These are phyloP conservation scores for Andrena chrysosceles DNA, from an alignment of 2,888 invertebrate genomes.

Conservation along the genomic window DNA sequence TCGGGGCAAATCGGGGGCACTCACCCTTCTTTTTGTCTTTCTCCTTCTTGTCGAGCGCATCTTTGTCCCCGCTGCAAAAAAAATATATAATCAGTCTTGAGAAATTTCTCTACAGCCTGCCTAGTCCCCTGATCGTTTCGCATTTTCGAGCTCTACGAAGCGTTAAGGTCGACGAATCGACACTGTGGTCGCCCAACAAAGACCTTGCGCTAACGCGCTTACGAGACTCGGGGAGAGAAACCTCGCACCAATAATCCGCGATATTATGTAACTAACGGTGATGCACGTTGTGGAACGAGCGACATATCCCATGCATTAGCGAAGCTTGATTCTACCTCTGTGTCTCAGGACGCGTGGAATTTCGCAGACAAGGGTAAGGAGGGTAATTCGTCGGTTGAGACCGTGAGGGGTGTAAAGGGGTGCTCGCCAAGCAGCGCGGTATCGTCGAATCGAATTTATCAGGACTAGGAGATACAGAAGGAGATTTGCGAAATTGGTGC, in stretches of 20 bases:
- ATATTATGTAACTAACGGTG: conserved; percentile 62
- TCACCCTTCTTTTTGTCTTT: conserved; percentile 83
- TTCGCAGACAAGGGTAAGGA: neutral
- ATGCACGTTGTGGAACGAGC: conserved; percentile 26
- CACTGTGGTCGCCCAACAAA: conserved; percentile 33
- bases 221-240: conserved; percentile 59
- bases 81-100: neutral
- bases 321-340: neutral
- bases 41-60: conserved; percentile 80
- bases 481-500: conserved; percentile 69
- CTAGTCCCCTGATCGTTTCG: conserved; percentile 27
- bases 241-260: conserved; percentile 64
- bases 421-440: neutral
- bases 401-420: neutral
- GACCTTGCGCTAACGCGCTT: conserved; percentile 64
- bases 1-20: conserved; percentile 33
- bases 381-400: neutral
- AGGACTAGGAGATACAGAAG: conserved; percentile 37
- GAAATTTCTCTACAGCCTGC: neutral
- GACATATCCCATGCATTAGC: neutral
- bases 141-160: conserved; percentile 10
- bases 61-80: conserved; percentile 79
- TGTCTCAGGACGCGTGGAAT: neutral
- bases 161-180: conserved; percentile 50
- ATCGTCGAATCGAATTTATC: conserved; percentile 50